These are phyloP conservation scores for Catajapyx aquilonaris DNA, from an alignment of 1,140 invertebrate genomes.

Conservation along the genomic window DNA sequence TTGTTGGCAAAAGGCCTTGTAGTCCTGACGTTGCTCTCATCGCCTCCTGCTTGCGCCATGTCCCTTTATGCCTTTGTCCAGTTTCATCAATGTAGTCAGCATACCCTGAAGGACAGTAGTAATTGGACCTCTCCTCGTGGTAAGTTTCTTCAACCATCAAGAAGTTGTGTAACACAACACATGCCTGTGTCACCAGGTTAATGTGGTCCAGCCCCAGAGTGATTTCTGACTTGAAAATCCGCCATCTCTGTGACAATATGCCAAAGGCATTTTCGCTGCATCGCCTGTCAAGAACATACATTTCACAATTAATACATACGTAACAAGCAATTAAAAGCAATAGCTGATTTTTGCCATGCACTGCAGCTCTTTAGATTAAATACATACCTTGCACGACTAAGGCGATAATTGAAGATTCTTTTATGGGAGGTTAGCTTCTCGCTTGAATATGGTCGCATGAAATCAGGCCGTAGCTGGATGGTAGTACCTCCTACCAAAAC, in stretches of 20 bases:
- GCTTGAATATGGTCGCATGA: no score
- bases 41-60: background rate
- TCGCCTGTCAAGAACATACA: slow-evolving; percentile 13
- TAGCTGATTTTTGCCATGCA: no score
- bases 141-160: background rate
- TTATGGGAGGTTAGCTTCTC: no score
- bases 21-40: background rate
- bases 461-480: no score
- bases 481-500: no score
- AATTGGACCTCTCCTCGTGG: background rate
- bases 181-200: background rate
- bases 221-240: slow-evolving; percentile 14
- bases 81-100: background rate
- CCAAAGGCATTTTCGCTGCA: slow-evolving; percentile 24
- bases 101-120: background rate
- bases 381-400: no score
- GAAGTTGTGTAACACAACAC: background rate
- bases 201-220: background rate
- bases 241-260: slow-evolving; percentile 20
- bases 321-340: no score
- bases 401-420: no score
- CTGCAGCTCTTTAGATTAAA: no score
- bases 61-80: background rate
- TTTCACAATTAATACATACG: no score
- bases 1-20: background rate